Evolutionary conservation across 2,113 vertebrate genomes (phyloP), one percentile per base, ranked within the genome.

Genomic region (Chelonoidis abingdonii): DNA sequence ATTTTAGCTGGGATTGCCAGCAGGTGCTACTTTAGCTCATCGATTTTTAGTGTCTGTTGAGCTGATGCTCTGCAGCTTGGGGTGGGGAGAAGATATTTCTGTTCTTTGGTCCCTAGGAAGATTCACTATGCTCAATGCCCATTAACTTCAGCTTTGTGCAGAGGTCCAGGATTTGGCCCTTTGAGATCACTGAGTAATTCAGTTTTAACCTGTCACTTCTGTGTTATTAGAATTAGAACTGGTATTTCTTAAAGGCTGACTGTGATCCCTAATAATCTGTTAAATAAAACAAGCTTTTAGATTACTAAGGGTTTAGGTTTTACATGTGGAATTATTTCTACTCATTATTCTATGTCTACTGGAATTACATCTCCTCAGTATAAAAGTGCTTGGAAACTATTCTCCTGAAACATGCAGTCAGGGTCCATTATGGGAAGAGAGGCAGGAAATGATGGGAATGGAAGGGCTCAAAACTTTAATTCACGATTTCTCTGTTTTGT

Each of bases 361-460:
- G 65, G 65, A 72, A 65, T 57, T 94, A 12, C 69, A 56, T 65
- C 49, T 14, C 1, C 87, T 96, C 89, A 83, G 25, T 76, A 78
- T 2, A 35, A 79, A 89, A 80, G 0, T 16, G 82, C 35, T 2
- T 88, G 47, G 49, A 86, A 93, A 13, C 79, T 24, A 54, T 56
- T 95, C 29, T 49, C 90, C 83, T 29, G n/a, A 84, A 56, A 97
- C 92, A 87, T 75, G 6, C 21, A 84, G 38, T 11, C 56, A 29
- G 84, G 3, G 12, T 31, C 0, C 59, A 85, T 92, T 88, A 57
- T 78, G 89, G 38, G 82, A 16, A n/a, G 87, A 19, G 75, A 47
- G 38, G 8, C 10, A 9, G 83, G 84, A 92, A 83, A 78, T 38
- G 49, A 57, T 5, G 4, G 29, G 52, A 54, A 89, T 35, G 41